Base-by-base conservation (phyloP, 2,888 invertebrate species). In the Latheticus oryzae region DNA sequence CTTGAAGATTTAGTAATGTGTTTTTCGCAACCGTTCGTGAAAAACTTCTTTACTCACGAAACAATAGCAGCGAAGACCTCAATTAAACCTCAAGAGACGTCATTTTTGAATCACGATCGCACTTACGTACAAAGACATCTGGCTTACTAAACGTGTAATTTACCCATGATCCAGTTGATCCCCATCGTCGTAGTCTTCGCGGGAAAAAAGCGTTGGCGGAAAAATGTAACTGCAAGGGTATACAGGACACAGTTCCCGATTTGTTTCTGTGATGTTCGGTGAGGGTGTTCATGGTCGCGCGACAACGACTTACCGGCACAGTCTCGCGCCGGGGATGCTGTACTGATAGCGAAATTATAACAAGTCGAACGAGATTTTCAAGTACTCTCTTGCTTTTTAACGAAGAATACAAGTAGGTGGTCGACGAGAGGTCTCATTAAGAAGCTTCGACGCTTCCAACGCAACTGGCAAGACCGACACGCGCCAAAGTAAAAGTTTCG, bases 81-180 rank as follows among this genome's bases (percentile, higher is more conserved):
- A 24, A 9, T 16, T 9, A n/a, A n/a, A 45, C 26, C 15, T 32
- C 8, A 45, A n/a, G 5, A 7, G 17, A 24, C 26, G 26, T 42
- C 42, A 5, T 8, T 37, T 35, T 40, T 40, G 12, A 24, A 5
- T 24, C 40, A 16, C 40, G 28, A n/a, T n/a, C n/a, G n/a, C n/a
- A n/a, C n/a, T n/a, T n/a, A n/a, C n/a, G n/a, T n/a, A n/a, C n/a
- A n/a, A n/a, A n/a, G n/a, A 7, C 37, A 37, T 11, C 26, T 24
- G 12, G 42, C 42, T 24, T 42, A 24, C 11, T 24, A 42, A 26
- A 8, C 7, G n/a, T n/a, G 11, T 35, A 33, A 40, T 30, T 33
- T 43, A 89, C 89, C 89, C 89, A 88, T 67, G 88, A 88, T 73
- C 88, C 89, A 1, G 87, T 87, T 60, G 88, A 88, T 59, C 87